These are phyloP conservation scores for Numida meleagris DNA, from an alignment of 2,113 vertebrate genomes.

Conservation along the genomic window DNA sequence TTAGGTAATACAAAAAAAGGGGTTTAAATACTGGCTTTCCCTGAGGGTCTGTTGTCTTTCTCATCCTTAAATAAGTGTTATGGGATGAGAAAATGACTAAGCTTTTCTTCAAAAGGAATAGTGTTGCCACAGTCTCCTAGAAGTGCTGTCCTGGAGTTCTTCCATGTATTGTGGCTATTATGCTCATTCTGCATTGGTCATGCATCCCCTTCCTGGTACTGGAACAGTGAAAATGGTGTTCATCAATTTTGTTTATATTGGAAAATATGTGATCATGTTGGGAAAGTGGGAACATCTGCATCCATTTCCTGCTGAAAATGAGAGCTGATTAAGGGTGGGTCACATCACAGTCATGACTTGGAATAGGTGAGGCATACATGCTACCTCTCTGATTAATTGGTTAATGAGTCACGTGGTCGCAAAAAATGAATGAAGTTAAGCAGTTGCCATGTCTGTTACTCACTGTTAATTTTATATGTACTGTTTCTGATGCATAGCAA, in stretches of 20 bases:
- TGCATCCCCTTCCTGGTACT: not conserved
- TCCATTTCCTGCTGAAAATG: constrained; percentile 18
- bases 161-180: not conserved
- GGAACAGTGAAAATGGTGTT: constrained; percentile 29
- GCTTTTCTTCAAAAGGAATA: not conserved
- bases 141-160: constrained; percentile 10
- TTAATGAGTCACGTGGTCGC: not conserved
- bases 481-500: constrained; percentile 26
- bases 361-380: constrained; percentile 30
- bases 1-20: constrained; percentile 14
- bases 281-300: not conserved
- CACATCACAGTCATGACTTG: constrained; percentile 7
- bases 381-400: constrained; percentile 59
- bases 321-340: not conserved
- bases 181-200: not conserved
- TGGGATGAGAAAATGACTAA: constrained; percentile 16
- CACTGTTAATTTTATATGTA: constrained; percentile 26
- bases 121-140: not conserved
- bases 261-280: constrained; percentile 1
- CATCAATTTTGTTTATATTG: not conserved
- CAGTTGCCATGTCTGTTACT: constrained; percentile 9
- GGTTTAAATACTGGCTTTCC: constrained; percentile 25
- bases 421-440: constrained; percentile 17
- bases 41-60: not conserved
- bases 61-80: constrained; percentile 35